Evolutionary conservation across 2,888 invertebrate genomes (phyloP), one percentile per base, ranked within the genome.

Genomic region (Netelia fuscicornis): DNA sequence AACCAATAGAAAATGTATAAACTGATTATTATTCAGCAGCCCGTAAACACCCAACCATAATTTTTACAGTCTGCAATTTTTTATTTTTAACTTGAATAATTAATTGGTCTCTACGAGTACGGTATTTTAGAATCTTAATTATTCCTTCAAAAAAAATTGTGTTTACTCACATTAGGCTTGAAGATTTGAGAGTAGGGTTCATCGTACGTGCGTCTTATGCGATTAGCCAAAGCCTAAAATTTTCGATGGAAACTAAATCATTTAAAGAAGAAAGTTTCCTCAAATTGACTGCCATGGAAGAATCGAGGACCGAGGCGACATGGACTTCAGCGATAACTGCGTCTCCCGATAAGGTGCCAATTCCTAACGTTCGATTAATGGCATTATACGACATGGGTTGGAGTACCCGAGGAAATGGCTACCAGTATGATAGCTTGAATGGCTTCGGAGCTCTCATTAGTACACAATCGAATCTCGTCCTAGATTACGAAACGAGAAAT

Each of bases 391-490:
- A 88, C 58, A 88, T 88, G 88, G 86, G 83, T 48, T 87, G 85
- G 84, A 84, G 82, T 52, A 80, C 71, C 20, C 72, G 88, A 2
- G 86, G 87, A 5, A 82, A 68, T 62, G 86, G 86, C 42, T 54
- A 76, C 20, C 42, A 72, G 17, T 82, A 87, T 42, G 84, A 85
- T 42, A 88, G 85, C 42, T 79, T 85, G 17, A 86, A 87, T 72
- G 88, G 89, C 30, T 70, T 20, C 54, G 83, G 76, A 42, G 60
- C 86, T 9, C 44, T 87, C 23, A 87, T 88, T 68, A 87, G 87
- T 25, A 72, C 80, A 25, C 77, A 86, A 20, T 78, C 78, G 56
- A 77, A 85, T 30, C 83, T 85, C 81, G 74, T 88, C 48, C 58
- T 89, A 3, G 87, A 86, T 68, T 89, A 76, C 75, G 54, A 44